Conservation (phyloP, 30 jellyfish, hydroid and myxozoan species). For the Aurelia sp. region DNA sequence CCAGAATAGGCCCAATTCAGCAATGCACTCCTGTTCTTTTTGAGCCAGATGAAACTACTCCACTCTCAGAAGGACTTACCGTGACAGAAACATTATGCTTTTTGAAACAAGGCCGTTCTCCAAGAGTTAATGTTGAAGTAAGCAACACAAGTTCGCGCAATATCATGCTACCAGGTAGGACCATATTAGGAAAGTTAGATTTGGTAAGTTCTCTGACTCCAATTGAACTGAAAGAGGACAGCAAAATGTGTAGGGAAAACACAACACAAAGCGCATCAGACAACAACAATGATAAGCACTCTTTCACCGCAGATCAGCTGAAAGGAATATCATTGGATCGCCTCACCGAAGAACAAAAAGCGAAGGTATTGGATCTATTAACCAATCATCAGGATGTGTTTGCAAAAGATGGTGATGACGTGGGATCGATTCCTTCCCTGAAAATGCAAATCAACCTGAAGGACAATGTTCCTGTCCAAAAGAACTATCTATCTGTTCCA, state of each 20-base stretch:
- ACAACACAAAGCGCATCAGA: not conserved
- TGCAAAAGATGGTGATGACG: slow-evolving; percentile 15
- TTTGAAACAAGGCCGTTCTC: not conserved
- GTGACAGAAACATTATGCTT: slow-evolving; percentile 10
- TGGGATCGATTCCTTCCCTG: slow-evolving; percentile 27
- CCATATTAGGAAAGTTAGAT: not conserved
- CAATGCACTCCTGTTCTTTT: slow-evolving; percentile 11
- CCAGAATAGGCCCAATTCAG: slow-evolving; percentile 3
- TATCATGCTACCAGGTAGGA: slow-evolving; percentile 11
- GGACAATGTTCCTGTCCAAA: not conserved
- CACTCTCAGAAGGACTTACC: slow-evolving; percentile 10
- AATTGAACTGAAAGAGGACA: not conserved
- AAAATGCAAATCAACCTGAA: too few species aligned
- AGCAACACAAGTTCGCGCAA: slow-evolving; percentile 7
- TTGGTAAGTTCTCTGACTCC: slow-evolving; percentile 11
- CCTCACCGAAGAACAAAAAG: slow-evolving; percentile 17
- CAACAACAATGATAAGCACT: not conserved
- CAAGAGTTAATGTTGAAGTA: slow-evolving; percentile 2
- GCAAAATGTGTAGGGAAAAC: not conserved
- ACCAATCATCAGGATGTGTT: not conserved
- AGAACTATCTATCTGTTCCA: not conserved
- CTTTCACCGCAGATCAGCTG: not conserved
- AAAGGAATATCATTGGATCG: not conserved
- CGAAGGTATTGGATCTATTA: not conserved
- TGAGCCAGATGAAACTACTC: slow-evolving; percentile 7